Conservation (phyloP, 2,797 vertebrate species). For the Gymnoscopelus microlampas region DNA sequence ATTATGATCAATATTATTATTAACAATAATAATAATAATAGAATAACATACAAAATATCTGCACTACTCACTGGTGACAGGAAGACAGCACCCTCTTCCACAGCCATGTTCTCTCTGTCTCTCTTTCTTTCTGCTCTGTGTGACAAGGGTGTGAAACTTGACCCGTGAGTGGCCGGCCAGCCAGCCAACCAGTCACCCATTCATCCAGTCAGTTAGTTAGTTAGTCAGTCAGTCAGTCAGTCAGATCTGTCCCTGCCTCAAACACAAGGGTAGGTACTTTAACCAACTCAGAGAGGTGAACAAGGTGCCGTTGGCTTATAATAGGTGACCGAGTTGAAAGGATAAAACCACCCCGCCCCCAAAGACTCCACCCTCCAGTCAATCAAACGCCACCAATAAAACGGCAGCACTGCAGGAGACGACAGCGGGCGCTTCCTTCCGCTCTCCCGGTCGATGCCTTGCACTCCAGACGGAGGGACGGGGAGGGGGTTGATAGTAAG, state of each 20-base stretch:
- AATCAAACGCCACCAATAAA: constrained; percentile 16
- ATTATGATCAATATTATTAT: too few species aligned
- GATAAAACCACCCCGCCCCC: background rate
- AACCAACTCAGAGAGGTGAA: constrained; percentile 51
- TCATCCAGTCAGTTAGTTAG: constrained; percentile 38
- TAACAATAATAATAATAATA: background rate
- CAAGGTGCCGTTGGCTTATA: constrained; percentile 45
- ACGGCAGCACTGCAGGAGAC: constrained; percentile 23
- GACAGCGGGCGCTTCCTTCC: constrained; percentile 42
- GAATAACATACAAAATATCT: constrained; percentile 8
- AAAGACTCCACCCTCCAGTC: background rate
- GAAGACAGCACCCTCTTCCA: constrained; percentile 71
- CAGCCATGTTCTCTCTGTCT: constrained; percentile 62
- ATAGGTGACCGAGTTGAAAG: constrained; percentile 24
- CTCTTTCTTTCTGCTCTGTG: constrained; percentile 49
- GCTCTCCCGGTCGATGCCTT: constrained; percentile 22
- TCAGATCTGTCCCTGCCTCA: constrained; percentile 40
- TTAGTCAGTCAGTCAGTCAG: constrained; percentile 22
- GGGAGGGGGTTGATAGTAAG: constrained; percentile 16
- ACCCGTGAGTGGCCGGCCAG: constrained; percentile 46
- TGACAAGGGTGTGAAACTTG: constrained; percentile 60
- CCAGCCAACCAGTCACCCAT: constrained; percentile 37
- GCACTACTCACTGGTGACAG: constrained; percentile 66
- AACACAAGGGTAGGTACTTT: constrained; percentile 26
- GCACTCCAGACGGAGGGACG: constrained; percentile 30